Evolutionary conservation across 2,113 vertebrate genomes (phyloP).

Genomic region (Silurus glanis): DNA sequence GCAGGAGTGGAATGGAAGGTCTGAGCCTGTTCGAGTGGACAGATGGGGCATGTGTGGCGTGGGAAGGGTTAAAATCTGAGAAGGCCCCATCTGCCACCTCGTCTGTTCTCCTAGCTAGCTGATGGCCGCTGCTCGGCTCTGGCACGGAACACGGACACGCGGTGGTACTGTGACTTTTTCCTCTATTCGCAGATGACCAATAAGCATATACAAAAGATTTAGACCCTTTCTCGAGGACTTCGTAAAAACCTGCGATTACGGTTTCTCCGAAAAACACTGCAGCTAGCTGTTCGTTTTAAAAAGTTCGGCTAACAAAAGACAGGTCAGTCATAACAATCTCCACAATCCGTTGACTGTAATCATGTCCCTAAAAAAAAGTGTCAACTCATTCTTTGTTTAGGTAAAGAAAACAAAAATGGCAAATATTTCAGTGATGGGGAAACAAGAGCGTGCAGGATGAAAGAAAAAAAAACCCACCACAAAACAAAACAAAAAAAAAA

Average conservation of each 20-base stretch:
- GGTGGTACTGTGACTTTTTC: constrained; percentile 35
- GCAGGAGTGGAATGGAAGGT: constrained; percentile 38
- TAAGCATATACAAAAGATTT: constrained; percentile 42
- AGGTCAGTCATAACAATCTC: neutral
- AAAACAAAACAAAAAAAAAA: neutral
- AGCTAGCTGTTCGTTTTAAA: neutral
- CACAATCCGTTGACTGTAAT: neutral
- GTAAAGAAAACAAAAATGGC: neutral
- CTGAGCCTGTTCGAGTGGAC: constrained; percentile 41
- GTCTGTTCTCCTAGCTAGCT: constrained; percentile 66
- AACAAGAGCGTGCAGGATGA: neutral
- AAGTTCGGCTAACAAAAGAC: neutral
- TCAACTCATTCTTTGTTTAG: neutral
- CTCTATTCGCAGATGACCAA: constrained; percentile 53
- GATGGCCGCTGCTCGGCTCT: constrained; percentile 45
- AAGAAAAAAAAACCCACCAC: neutral
- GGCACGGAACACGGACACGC: constrained; percentile 36
- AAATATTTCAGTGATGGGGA: neutral
- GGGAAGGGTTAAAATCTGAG: constrained; percentile 73
- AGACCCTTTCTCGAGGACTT: neutral
- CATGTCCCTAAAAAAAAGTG: neutral
- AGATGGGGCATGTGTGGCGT: constrained; percentile 64
- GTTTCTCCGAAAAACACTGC: no score
- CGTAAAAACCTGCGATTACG: no score
- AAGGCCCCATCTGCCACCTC: constrained; percentile 70